Conservation (phyloP, 2,113 vertebrate genomes). For the Brachionichthys hirsutus region DNA sequence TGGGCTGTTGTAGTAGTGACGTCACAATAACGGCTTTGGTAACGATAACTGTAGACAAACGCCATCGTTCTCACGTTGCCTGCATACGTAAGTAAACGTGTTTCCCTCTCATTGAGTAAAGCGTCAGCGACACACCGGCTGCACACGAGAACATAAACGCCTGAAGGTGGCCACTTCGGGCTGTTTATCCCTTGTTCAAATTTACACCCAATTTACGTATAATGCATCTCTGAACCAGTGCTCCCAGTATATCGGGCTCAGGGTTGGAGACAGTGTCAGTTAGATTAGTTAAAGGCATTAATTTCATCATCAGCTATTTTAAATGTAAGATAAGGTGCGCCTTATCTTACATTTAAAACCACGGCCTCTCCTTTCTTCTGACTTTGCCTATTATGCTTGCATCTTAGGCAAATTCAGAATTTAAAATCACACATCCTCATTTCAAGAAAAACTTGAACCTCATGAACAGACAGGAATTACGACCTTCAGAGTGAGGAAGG, state of each 20-base stretch:
- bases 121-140: constrained; percentile 54
- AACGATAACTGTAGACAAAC: constrained; percentile 64
- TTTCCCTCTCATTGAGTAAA: constrained; percentile 74
- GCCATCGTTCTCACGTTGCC: constrained; percentile 67
- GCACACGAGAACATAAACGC: constrained; percentile 48
- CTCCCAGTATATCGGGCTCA: constrained; percentile 14
- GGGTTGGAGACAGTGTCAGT: constrained; percentile 25
- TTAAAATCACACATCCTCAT: constrained; percentile 63
- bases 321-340: constrained; percentile 79
- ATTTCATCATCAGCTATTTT: constrained; percentile 68
- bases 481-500: constrained; percentile 8
- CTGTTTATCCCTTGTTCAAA: constrained; percentile 50
- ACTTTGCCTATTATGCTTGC: constrained; percentile 75
- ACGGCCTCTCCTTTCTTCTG: constrained; percentile 71
- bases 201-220: constrained; percentile 20
- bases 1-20: constrained; percentile 84
- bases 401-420: constrained; percentile 81
- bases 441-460: constrained; percentile 49
- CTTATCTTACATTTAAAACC: constrained; percentile 80
- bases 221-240: constrained; percentile 54
- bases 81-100: constrained; percentile 77
- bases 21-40: constrained; percentile 83
- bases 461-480: constrained; percentile 31
- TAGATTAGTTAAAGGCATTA: constrained; percentile 32
- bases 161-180: constrained; percentile 31